Percentiles rank a stretch among this genome's conserved stretches.
These are phyloP conservation scores for Artibeus jamaicensis DNA, from an alignment of 2,797 vertebrate genomes.

Conservation along the genomic window DNA sequence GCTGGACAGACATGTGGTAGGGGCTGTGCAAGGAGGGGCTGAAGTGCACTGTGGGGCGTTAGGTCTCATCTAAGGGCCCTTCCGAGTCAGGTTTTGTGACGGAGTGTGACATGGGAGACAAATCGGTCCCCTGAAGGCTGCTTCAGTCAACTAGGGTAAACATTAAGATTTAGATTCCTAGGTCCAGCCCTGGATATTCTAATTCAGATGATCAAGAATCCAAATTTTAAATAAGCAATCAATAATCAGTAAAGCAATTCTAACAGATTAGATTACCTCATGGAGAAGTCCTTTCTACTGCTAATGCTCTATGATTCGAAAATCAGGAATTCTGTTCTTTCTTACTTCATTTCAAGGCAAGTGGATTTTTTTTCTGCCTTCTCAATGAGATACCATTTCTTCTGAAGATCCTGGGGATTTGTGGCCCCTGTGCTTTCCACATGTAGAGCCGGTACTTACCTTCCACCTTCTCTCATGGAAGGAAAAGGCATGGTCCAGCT, in stretches of 20 bases:
- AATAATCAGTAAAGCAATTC: neutral
- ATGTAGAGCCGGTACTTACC: rapidly evolving
- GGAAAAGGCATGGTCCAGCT: neutral
- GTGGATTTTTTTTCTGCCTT: neutral
- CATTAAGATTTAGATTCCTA: neutral
- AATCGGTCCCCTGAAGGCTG: neutral
- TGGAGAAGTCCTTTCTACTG: neutral
- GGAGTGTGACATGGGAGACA: neutral
- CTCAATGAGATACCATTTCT: neutral
- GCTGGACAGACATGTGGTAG: neutral
- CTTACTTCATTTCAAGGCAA: neutral
- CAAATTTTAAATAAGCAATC: neutral
- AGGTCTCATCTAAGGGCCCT: neutral
- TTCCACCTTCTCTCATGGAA: neutral
- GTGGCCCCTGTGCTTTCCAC: neutral
- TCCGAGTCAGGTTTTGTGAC: neutral
- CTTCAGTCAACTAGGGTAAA: neutral
- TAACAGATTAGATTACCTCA: neutral
- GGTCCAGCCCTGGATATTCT: neutral
- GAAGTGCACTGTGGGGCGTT: neutral
- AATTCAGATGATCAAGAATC: neutral
- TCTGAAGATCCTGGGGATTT: neutral
- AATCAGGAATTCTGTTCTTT: neutral
- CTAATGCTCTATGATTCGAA: neutral
- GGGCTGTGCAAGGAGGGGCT: neutral